Evolutionary conservation across 2,888 invertebrate species (phyloP), one percentile per base, ranked within the genome.

Genomic region (Germaria angustata): DNA sequence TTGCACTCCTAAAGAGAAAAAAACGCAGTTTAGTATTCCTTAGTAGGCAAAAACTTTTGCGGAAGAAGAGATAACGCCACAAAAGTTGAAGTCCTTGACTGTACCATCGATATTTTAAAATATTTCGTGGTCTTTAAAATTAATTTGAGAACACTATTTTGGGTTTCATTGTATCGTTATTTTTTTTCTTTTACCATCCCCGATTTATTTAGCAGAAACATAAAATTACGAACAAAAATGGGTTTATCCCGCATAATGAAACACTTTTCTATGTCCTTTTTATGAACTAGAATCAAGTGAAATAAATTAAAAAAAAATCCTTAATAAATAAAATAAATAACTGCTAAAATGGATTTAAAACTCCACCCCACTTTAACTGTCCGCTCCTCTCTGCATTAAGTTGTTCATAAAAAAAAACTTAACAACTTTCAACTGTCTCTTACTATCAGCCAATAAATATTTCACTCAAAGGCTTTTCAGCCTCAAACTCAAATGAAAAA

Each of bases 171-270:
- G 8, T 17, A 49, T 11, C 5, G 9, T 13, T 11, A 9, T 13
- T 8, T 55, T 34, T 11, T n/a, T 34, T 22, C 13, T 13, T 20
- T n/a, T 1, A 34, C 24, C 13, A 66, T 39, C 61, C 68, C 51
- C 77, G 76, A 22, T 57, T 9, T 28, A 6, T 32, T 17, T 2
- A 41, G 28, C 46, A 46, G 39, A 65, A 39, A 24, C 32, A 76
- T 32, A 3, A 17, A 61, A 66, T 5, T 15, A 20, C 13, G 2
- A 24, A 44, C 20, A 61, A 84, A 86, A 87, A 85, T 84, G 87
- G n/a, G 81, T 85, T 82, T 85, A 87, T 86, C 87, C 86, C 86
- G 88, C 87, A 88, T 88, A 88, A 88, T 88, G 87, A 88, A 88
- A 87, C 87, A 88, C 87, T 88, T 87, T 66, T 49, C 13, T 53